phyloP scores from a whole-genome alignment of 2,888 invertebrate genomes.

The Eledone cirrhosa region DNA sequence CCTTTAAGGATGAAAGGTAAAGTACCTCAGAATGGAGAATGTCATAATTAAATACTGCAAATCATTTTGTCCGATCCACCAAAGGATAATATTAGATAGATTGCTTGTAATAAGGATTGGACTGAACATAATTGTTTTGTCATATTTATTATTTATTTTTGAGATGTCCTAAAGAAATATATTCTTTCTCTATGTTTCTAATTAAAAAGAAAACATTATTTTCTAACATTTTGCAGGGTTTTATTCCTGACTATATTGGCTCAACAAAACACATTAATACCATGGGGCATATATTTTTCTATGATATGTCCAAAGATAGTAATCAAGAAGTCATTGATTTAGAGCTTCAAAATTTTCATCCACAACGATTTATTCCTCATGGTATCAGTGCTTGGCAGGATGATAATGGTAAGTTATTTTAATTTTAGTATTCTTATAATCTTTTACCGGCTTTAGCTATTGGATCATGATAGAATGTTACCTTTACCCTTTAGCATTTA shows the following conservation, averaged over 20 bases:
- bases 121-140: too few relatives aligned
- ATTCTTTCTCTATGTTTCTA: too few relatives aligned
- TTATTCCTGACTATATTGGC: background rate
- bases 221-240: background rate
- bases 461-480: background rate
- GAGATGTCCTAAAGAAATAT: too few relatives aligned
- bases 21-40: too few relatives aligned
- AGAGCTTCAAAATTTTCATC: slow-evolving; percentile 18
- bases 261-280: background rate
- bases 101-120: too few relatives aligned
- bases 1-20: too few relatives aligned
- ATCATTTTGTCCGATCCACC: too few relatives aligned
- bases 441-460: background rate
- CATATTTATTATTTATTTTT: too few relatives aligned
- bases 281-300: slow-evolving; percentile 3
- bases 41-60: too few relatives aligned
- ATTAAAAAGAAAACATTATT: too few relatives aligned
- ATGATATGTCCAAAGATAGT: background rate
- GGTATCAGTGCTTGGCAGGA: slow-evolving; percentile 23
- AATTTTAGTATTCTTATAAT: background rate
- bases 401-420: slow-evolving; percentile 1
- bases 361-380: slow-evolving; percentile 4
- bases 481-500: background rate
- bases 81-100: too few relatives aligned
- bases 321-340: slow-evolving; percentile 4